Evolutionary conservation across 1,140 invertebrate species (phyloP), one percentile per base, ranked within the genome.

Genomic region (Meloidogyne floridensis): DNA sequence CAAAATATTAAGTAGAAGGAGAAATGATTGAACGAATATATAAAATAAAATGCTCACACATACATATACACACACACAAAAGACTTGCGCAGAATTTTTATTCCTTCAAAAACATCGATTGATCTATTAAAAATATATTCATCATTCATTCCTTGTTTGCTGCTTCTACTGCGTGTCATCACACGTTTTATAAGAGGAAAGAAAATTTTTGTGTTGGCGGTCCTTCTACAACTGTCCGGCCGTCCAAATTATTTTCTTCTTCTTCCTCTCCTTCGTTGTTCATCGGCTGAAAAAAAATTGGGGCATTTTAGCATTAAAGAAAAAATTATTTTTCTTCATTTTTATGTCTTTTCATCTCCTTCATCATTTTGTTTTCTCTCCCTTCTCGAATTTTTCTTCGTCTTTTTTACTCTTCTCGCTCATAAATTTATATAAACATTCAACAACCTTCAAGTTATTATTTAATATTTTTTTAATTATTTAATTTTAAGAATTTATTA

Each of bases 201-300:
- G 9, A 8, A 53, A 53, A 53, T 53, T 53, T 13, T 11, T 8
- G 53, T 54, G 8, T 10, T 54, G 53, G 53, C 53, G 9, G 53
- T 54, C 53, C 53, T 54, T 54, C 53, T 10, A 54, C 3, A 9
- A 11, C 10, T 65, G 59, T 65, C 59, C 59, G 59, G 7, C 59
- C 59, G n/a, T 65, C 59, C n/a, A 65, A 65, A 65, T n/a, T 15
- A 59, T 59, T 15, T 59, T n/a, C n/a, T 65, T 65, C 5, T 65
- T 65, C n/a, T 65, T 65, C 6, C n/a, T 65, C 15, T 65, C n/a
- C n/a, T n/a, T n/a, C n/a, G 15, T 65, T n/a, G n/a, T 65, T 65
- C 59, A 65, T 65, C 59, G 59, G 59, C 59, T 65, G n/a, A n/a
- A 59, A 65, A 65, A 65, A 65, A 59, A 59, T 59, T 65, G n/a